Evolutionary conservation across 2,113 vertebrate genomes (phyloP), one percentile per base, ranked within the genome.

Genomic region (Sinocyclocheilus grahami): DNA sequence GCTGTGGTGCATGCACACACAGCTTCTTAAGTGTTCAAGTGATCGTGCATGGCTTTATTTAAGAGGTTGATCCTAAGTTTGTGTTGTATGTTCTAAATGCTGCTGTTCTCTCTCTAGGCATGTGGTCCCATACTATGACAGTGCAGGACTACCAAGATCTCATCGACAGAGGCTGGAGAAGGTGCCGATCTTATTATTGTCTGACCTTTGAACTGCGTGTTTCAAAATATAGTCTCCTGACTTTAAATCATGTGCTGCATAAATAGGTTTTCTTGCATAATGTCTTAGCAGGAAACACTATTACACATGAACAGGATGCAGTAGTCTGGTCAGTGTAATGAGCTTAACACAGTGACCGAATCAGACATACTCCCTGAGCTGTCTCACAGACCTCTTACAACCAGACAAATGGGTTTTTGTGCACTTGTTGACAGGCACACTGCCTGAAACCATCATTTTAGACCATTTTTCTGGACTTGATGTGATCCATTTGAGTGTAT

Each of bases 121-220:
- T 99, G 98, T 99, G 98, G 98, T 96, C 97, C 5, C 97, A 99
- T 91, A 94, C 96, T 3, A 95, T 99, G 96, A 97, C 97, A 0
- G 97, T 97, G 33, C 96, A 97, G 88, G 98, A 99, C 91, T 99
- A 99, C 88, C 97, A 99, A 89, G 97, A 98, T 90, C 97, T 99
- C 67, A 96, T 99, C 87, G 97, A 99, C 87, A 90, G 98, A 92
- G 98, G 98, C 89, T 99, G 98, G 97, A 95, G 98, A 92, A 96
- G 98, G 98, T 96, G 46, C 79, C 48, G 60, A 63, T 48, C 3
- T 0, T n/a, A 1, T 80, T 72, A 22, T 30, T 78, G n/a, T 48
- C 51, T 81, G 71, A 75, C 71, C 2, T 3, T 39, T 75, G 69
- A 71, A 24, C 39, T 75, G 20, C 24, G n/a, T 48, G 37, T 65